Conservation (phyloP, 1,140 invertebrate species). For the Drosophila oshimai region DNA sequence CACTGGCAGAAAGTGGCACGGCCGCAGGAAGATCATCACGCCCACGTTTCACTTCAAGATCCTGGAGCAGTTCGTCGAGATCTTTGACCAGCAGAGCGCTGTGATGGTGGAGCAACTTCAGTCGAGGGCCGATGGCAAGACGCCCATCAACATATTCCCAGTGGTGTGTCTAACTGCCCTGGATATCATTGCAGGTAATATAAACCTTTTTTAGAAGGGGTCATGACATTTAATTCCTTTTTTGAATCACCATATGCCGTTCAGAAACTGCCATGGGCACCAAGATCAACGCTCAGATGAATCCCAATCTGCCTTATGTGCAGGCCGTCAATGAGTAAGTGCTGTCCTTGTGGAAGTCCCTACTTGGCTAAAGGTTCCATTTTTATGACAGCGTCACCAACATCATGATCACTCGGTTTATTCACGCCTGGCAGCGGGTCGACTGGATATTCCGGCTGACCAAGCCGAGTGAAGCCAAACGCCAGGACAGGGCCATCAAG, state of each 20-base stretch:
- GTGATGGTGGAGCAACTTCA: conserved; percentile 85
- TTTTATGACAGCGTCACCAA: conserved; percentile 46
- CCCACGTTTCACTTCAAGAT: conserved; percentile 94
- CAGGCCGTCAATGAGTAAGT: conserved; percentile 86
- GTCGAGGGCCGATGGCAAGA: conserved; percentile 70
- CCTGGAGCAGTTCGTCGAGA: conserved; percentile 88
- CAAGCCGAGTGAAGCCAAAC: conserved; percentile 72
- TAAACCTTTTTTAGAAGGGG: too few species aligned
- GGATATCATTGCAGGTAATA: conserved; percentile 63
- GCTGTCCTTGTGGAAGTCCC: neutral
- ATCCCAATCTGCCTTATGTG: conserved; percentile 88
- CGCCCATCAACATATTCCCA: conserved; percentile 54
- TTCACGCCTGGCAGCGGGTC: conserved; percentile 55
- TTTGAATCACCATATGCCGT: too few species aligned
- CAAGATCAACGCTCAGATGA: conserved; percentile 88
- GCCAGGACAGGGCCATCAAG: conserved; percentile 84
- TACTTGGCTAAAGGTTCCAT: neutral
- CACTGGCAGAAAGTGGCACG: conserved; percentile 67
- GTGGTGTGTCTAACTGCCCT: conserved; percentile 53
- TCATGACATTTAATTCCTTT: too few species aligned
- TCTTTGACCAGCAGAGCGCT: conserved; percentile 87
- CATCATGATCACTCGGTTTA: conserved; percentile 50
- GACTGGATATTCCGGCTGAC: conserved; percentile 60
- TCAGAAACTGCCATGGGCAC: conserved; percentile 93
- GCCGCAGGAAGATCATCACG: conserved; percentile 84